Evolutionary conservation across 1,140 invertebrate genomes (phyloP).

Genomic region (Acromyrmex charruanus): DNA sequence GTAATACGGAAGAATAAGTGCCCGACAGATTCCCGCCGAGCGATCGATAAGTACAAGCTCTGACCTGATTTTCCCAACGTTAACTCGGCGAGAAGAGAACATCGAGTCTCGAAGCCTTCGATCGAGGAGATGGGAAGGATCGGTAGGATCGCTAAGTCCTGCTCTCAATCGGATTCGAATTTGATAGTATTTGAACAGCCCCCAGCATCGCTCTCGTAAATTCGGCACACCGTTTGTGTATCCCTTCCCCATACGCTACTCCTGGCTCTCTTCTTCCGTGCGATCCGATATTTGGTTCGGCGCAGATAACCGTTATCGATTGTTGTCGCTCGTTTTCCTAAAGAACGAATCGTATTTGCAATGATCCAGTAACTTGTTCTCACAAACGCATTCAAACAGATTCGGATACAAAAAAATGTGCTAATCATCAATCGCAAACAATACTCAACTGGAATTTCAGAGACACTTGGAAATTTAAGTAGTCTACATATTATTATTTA

Average conservation of each 20-base stretch:
- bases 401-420: constrained; percentile 17
- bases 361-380: constrained; percentile 37
- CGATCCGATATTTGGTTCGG: constrained; percentile 72
- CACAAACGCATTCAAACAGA: constrained; percentile 46
- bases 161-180: constrained; percentile 66
- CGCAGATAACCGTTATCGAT: constrained; percentile 68
- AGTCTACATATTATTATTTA: background rate
- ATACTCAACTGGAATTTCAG: background rate
- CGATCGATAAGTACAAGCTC: constrained; percentile 57
- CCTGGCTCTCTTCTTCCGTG: constrained; percentile 52
- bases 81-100: constrained; percentile 46
- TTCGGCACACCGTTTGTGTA: constrained; percentile 67
- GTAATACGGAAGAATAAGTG: constrained; percentile 28
- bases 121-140: constrained; percentile 43
- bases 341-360: constrained; percentile 54
- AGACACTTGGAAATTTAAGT: background rate
- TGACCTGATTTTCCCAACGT: constrained; percentile 62
- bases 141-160: constrained; percentile 53
- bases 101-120: constrained; percentile 25
- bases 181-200: constrained; percentile 72
- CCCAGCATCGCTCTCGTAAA: constrained; percentile 63
- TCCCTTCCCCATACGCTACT: constrained; percentile 34
- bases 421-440: background rate
- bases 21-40: constrained; percentile 29
- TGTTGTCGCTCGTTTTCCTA: constrained; percentile 47